Base-by-base conservation (phyloP, 2,797 vertebrate genomes). In the Scomberomorus guttatus region DNA sequence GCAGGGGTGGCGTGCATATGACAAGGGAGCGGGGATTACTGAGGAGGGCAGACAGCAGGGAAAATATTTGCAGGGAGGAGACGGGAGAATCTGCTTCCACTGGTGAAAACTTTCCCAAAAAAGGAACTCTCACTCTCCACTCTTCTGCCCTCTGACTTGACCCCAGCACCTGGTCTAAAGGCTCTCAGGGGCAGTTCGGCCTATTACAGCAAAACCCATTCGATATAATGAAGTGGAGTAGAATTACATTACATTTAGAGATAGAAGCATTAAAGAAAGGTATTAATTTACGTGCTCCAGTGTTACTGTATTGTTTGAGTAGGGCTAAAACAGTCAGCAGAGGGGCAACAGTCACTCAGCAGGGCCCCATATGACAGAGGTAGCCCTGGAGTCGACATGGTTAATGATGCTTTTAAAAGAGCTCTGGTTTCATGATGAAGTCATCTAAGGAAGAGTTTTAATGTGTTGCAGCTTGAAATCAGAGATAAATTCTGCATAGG, bases 381-480 rank as follows among this genome's bases (percentile, higher is more conserved):
- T 74, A 73, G 86, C 66, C 72, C 77, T 32, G 71, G 83, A 86
- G 80, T 76, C 78, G 66, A 90, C 90, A 85, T 44, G 72, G 88
- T 92, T 93, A 92, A 92, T 84, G 75, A 84, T 62, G 87, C 87
- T 83, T 87, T 90, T 87, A 86, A 90, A 92, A 90, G 58, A 88
- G 90, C 90, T 95, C 90, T 74, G 87, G 90, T 94, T 94, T 94
- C 91, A 90, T 52, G 86, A 87, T 94, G 94, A 95, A 91, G 92
- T 95, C 93, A 95, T 94, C 85, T 78, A 63, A 91, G 81, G 88
- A 94, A 92, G 91, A 87, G 81, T 82, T 93, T 93, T 93, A 94
- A 95, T 94, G 90, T 85, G 88, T 85, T 93, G 82, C 93, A 95
- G 92, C 90, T 91, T 94, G 90, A 94, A 94, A 93, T 91, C 77